Evolutionary conservation across 2,113 vertebrate genomes (phyloP), one percentile per base, ranked within the genome.

Genomic region (Sebastes schlegelii): DNA sequence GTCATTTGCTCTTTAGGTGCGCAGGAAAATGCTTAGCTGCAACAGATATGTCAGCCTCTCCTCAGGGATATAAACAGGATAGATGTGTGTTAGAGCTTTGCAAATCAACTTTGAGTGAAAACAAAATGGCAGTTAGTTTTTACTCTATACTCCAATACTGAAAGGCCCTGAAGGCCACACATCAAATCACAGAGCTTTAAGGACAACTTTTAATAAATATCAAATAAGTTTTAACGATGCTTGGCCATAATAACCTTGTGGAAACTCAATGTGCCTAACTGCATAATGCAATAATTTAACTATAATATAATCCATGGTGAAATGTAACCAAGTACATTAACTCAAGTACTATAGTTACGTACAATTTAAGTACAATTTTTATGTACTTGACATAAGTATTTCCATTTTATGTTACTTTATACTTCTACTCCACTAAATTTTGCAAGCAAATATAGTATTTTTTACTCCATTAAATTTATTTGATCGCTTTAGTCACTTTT

Each of bases 61-160:
- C 65, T 34, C 51, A 34, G 58, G n/a, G 40, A 84, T 65, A 42
- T 34, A 65, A 83, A 71, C 17, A 55, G 42, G 4, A 66, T 52
- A 12, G 51, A 67, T 57, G 61, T 52, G 17, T 54, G 51, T 34
- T 34, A 34, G 34, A 19, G 51, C 48, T 16, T 43, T 67, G 10
- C 61, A 80, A 67, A 78, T 74, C 46, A 74, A 26, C 4, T 5
- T 49, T 11, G 42, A 66, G 67, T 64, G 45, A 80, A 89, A 86
- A 77, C 4, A 40, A 69, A 77, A 72, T 61, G 16, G 1, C 66
- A 75, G 34, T 45, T 40, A 42, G 21, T 54, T 57, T 65, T 48
- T 13, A 49, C 23, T 74, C 34, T 2, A 49, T 73, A 21, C 34
- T 34, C 34, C 4, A 42, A 71, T 49, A 72, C 4, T 84, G 23